These are phyloP conservation scores for Cylloceria caligata DNA, from an alignment of 2,888 invertebrate genomes.

Conservation along the genomic window DNA sequence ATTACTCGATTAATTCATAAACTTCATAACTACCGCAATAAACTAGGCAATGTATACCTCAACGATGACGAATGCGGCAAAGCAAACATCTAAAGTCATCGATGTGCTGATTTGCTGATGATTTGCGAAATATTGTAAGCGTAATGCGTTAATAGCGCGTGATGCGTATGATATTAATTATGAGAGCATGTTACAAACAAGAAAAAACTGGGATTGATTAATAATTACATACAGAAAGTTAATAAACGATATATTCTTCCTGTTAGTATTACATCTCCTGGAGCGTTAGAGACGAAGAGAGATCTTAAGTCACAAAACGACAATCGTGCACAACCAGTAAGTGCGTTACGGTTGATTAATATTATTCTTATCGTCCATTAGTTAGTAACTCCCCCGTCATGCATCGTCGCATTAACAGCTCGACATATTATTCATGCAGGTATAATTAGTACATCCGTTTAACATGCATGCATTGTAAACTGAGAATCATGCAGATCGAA, in stretches of 20 bases:
- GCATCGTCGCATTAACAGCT: slow-evolving; percentile 14
- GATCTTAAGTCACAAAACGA: slow-evolving; percentile 16
- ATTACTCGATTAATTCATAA: slow-evolving; percentile 12
- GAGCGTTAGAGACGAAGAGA: slow-evolving; percentile 27
- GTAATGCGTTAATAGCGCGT: slow-evolving; percentile 23
- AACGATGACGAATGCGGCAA: slow-evolving; percentile 4
- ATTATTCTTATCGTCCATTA: slow-evolving; percentile 39
- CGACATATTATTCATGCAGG: slow-evolving; percentile 39
- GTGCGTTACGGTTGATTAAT: slow-evolving; percentile 8
- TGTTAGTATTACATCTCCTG: slow-evolving; percentile 50
- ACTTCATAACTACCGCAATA: slow-evolving; percentile 21
- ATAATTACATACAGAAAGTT: slow-evolving; percentile 48
- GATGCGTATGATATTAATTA: slow-evolving; percentile 29
- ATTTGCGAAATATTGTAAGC: slow-evolving; percentile 40
- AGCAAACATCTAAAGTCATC: slow-evolving; percentile 14
- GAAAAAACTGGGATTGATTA: slow-evolving; percentile 22
- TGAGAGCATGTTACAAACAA: slow-evolving; percentile 29
- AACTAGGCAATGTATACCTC: slow-evolving; percentile 4
- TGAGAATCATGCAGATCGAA: slow-evolving; percentile 24
- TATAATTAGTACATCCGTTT: background rate
- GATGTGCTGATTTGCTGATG: slow-evolving; percentile 6
- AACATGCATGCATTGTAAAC: slow-evolving; percentile 52
- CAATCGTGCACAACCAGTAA: slow-evolving; percentile 15
- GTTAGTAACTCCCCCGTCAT: slow-evolving; percentile 27
- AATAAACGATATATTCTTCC: slow-evolving; percentile 44